Evolutionary conservation across 2,113 vertebrate genomes (phyloP), one percentile per base, ranked within the genome.

Genomic region (Sinocyclocheilus maitianheensis): DNA sequence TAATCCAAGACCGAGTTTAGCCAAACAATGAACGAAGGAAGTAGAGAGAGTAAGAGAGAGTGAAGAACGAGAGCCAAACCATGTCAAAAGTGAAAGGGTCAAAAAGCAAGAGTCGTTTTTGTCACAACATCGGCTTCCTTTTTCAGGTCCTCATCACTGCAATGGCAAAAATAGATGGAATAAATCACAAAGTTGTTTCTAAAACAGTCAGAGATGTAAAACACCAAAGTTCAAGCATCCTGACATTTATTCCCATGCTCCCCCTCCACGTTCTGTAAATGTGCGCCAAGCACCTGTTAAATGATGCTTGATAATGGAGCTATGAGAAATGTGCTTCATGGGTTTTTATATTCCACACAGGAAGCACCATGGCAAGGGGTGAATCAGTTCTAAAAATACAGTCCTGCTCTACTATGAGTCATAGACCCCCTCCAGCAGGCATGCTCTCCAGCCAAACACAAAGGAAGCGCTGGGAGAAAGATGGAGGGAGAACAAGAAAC

Each of bases 311-410:
- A 67, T 77, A 77, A 78, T 65, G 53, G 53, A 82, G 53, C 3
- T 34, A 51, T n/a, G 34, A 74, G 63, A 75, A 78, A 74, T 9
- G 74, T 4, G 53, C 24, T 83, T 86, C 37, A 53, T 65, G 60
- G 43, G 26, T 51, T 78, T 78, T 85, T 72, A 48, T 77, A 63
- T 62, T 76, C 43, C 81, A 63, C 75, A 72, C 83, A 77, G 77
- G 51, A 85, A 74, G 85, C 51, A 82, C 65, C 81, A 22, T 6
- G 58, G 51, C 60, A 58, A 87, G 71, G 60, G 84, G 37, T 65
- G 85, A 89, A 81, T 72, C 85, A 76, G 69, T 75, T 83, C 88
- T 89, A 87, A 89, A 89, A 89, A 89, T 89, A 89, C 86, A 87
- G 80, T 83, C 34, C 74, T 77, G 83, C 86, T 85, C 79, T 72